Evolutionary conservation across 2,888 invertebrate genomes (phyloP).

Genomic region (Agrochola macilenta): DNA sequence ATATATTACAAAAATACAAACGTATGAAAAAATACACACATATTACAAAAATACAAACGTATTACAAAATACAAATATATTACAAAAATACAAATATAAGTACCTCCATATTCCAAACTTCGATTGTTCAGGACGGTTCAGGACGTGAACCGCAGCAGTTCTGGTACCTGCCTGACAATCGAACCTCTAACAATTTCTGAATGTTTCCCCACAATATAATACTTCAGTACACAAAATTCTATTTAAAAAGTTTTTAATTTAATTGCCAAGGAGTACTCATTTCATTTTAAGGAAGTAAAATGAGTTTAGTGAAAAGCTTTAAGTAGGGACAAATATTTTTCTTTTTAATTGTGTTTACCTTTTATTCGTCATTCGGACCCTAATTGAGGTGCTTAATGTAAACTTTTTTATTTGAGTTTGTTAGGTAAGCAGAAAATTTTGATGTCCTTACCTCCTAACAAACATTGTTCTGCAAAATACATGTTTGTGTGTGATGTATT

Average conservation of each 20-base stretch:
- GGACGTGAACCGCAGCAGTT: not conserved
- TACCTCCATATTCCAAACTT: not conserved
- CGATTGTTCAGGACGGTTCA: not conserved
- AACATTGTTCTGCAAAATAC: not conserved
- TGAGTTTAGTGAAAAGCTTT: conserved; percentile 11
- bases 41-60: not conserved
- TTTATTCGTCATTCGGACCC: conserved; percentile 14
- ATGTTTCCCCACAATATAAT: not conserved
- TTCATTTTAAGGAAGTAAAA: conserved; percentile 7
- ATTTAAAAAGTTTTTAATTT: conserved; percentile 15
- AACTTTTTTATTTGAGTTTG: conserved; percentile 37
- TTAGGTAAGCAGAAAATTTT: not conserved
- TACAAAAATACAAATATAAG: not conserved
- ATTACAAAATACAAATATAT: no score
- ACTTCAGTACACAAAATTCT: not conserved
- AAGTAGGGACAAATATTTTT: conserved; percentile 10
- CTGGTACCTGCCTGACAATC: not conserved
- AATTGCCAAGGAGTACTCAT: conserved; percentile 12
- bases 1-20: not conserved
- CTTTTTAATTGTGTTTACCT: conserved; percentile 36
- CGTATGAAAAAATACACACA: no score
- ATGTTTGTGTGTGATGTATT: not conserved
- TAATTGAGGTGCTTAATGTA: conserved; percentile 18
- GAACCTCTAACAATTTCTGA: not conserved
- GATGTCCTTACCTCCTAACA: not conserved